These are phyloP conservation scores for Craseonycteris thonglongyai DNA, from an alignment of 2,113 vertebrate genomes.

Conservation along the genomic window DNA sequence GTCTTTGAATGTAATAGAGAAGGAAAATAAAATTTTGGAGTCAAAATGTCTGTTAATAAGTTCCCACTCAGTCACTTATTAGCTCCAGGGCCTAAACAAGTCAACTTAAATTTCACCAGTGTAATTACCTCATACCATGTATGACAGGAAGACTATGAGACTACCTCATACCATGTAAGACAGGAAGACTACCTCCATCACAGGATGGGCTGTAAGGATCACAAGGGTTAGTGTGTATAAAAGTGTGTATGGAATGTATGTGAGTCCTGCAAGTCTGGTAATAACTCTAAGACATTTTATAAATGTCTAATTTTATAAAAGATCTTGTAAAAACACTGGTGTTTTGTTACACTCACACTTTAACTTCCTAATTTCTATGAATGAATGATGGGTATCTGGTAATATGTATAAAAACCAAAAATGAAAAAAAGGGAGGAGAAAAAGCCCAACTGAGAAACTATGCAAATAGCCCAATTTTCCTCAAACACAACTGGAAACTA, in stretches of 20 bases:
- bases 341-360: neutral
- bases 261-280: neutral
- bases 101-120: neutral
- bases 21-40: neutral
- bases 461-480: neutral
- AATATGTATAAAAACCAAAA: slow-evolving; percentile 28
- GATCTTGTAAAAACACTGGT: neutral
- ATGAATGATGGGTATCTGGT: neutral
- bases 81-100: neutral
- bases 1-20: neutral
- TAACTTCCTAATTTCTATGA: neutral
- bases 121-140: neutral
- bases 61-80: neutral
- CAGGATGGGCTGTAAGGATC: neutral
- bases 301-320: neutral
- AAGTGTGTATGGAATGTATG: neutral
- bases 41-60: neutral
- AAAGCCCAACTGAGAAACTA: neutral
- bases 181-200: neutral
- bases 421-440: neutral
- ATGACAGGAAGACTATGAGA: neutral
- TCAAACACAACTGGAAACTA: neutral
- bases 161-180: no score
- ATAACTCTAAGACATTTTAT: neutral
- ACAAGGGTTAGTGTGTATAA: neutral